Conservation (phyloP, 2,888 invertebrate genomes). For the Xestoiulus laeticollis region DNA sequence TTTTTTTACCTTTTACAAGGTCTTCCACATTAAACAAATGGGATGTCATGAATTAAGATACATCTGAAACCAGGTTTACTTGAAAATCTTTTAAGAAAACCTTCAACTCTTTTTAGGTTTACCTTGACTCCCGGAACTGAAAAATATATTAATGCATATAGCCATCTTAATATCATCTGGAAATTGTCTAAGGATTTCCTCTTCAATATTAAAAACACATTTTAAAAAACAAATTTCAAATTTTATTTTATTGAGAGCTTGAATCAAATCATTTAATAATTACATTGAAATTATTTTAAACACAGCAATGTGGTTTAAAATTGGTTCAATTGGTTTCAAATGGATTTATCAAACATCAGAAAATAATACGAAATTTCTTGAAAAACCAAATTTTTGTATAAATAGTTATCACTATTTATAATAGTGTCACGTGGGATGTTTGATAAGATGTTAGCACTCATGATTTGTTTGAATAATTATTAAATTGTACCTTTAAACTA, state of each 20-base stretch:
- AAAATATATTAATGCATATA: background rate
- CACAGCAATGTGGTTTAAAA: no score
- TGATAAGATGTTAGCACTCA: background rate
- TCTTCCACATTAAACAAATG: background rate
- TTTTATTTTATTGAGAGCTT: no score
- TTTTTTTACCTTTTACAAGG: background rate
- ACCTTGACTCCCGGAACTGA: slow-evolving; percentile 31
- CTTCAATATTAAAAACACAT: no score
- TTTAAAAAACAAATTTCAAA: no score
- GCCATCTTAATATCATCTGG: background rate
- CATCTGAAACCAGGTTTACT: background rate
- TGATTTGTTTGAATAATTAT: background rate
- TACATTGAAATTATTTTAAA: no score
- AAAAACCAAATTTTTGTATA: no score
- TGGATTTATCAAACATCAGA: no score
- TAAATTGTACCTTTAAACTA: background rate
- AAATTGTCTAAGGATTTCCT: background rate
- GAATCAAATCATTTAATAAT: no score
- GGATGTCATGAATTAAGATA: slow-evolving; percentile 18
- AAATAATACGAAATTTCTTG: no score
- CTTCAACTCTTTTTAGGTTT: background rate
- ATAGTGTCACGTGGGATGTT: background rate
- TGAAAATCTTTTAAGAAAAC: background rate
- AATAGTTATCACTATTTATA: no score
- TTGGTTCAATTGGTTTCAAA: no score